Evolutionary conservation across 2,888 invertebrate genomes (phyloP), one percentile per base, ranked within the genome.

Genomic region (Brachylomia viminalis): DNA sequence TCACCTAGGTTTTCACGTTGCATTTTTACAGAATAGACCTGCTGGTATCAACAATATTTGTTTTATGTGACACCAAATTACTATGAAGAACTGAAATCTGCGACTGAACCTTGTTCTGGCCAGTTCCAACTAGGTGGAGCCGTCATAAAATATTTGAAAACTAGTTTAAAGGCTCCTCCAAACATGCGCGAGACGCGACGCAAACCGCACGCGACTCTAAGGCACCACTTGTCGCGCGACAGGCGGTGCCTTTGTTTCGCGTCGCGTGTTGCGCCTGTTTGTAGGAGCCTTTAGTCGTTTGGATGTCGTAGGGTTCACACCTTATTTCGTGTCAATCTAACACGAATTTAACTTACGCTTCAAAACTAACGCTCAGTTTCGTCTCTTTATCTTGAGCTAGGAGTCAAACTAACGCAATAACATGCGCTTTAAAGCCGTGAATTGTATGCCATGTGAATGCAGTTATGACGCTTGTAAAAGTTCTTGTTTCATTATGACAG

Each of bases 401-500:
- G 2, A 33, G n/a, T 15, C 17, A 54, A 64, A 27, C 10, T 27
- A 65, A 23, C n/a, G 17, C 23, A 58, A 49, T 56, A 47, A 38
- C 7, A 42, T 30, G n/a, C 1, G 7, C 17, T 23, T 13, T 27
- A 27, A 13, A 77, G 0, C 23, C 20, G 5, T 20, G 20, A n/a
- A 7, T 6, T 33, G 45, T 5, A 45, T 33, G 4, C 7, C 1
- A 20, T 45, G n/a, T 33, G 17, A 68, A 27, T 52, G 23, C 62
- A 62, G 20, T 62, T 58, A 58, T 15, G 64, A 58, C 33, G 47
- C 10, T 27, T 70, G n/a, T 80, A 52, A 62, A 75, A 49, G 38
- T 20, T 49, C 27, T 73, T 20, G 10, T 67, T 56, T 13, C 30
- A 69, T 49, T 20, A 45, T 33, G 65, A 77, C 79, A 80, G 79